These are phyloP conservation scores for Girardinichthys multiradiatus DNA, from an alignment of 2,113 vertebrate species.

Conservation along the genomic window DNA sequence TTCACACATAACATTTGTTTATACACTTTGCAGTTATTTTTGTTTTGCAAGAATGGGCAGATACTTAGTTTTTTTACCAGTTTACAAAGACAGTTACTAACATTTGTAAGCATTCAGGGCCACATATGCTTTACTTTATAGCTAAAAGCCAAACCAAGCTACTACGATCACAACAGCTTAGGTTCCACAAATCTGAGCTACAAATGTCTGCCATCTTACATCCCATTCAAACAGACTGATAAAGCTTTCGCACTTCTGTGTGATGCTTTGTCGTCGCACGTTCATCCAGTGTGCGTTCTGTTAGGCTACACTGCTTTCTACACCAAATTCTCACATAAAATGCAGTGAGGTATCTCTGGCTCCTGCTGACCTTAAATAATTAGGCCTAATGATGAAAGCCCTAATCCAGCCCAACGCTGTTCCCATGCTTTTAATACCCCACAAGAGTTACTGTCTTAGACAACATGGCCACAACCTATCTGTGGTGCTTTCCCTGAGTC, in stretches of 20 bases:
- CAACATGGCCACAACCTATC: constrained; percentile 16
- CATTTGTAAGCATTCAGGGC: neutral
- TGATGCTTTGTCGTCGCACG: neutral
- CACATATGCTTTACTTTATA: constrained; percentile 8
- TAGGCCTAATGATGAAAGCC: neutral
- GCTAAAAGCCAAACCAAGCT: neutral
- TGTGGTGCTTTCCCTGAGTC: constrained; percentile 27
- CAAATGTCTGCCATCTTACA: constrained; percentile 12
- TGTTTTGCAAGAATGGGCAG: neutral
- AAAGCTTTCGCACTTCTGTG: constrained; percentile 3
- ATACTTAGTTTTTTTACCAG: neutral
- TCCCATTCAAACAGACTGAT: neutral
- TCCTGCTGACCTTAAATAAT: neutral
- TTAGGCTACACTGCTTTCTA: neutral
- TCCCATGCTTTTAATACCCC: constrained; percentile 12
- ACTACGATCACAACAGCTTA: constrained; percentile 11
- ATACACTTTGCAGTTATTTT: neutral
- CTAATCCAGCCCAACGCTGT: constrained; percentile 1
- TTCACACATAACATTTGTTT: neutral
- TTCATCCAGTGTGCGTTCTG: neutral
- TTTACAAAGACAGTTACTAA: neutral
- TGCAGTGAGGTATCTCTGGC: neutral
- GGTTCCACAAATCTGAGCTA: constrained; percentile 11
- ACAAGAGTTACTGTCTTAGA: constrained; percentile 8
- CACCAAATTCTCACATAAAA: neutral